Conservation (phyloP, 2,113 vertebrate genomes). For the Amia ocellicauda region DNA sequence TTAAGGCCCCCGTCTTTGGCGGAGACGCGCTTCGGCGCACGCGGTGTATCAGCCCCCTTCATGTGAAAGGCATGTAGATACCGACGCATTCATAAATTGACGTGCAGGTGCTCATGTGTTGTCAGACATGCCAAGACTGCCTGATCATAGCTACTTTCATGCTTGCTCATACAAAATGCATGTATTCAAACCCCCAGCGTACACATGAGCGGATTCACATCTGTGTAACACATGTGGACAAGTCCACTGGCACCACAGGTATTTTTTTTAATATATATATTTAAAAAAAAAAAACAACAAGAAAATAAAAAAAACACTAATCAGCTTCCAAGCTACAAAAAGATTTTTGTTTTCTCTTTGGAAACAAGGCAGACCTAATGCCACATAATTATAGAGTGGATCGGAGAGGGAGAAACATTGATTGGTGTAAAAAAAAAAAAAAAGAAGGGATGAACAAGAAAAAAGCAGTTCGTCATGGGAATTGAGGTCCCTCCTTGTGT, state of each 20-base stretch:
- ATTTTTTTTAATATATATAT: neutral
- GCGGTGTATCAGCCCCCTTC: neutral
- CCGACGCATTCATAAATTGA: neutral
- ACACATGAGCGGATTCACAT: neutral
- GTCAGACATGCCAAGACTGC: neutral
- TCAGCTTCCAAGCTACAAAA: neutral
- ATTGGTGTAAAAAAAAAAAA: slow-evolving; percentile 22
- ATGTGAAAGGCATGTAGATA: neutral
- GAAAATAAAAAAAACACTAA: neutral
- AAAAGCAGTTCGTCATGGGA: slow-evolving; percentile 11
- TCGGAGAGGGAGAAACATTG: slow-evolving; percentile 16
- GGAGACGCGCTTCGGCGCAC: neutral
- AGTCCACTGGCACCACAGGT: neutral
- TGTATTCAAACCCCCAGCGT: neutral
- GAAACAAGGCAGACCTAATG: neutral
- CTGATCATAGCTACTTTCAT: neutral
- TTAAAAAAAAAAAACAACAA: neutral
- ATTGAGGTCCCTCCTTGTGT: slow-evolving; percentile 22
- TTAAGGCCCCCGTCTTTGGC: neutral
- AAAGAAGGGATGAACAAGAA: too few species aligned
- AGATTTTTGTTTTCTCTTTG: neutral
- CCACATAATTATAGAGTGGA: slow-evolving; percentile 10
- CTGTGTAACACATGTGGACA: slow-evolving; percentile 3
- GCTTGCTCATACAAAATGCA: neutral
- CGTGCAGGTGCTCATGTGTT: neutral